These are phyloP conservation scores for Cephus cinctus DNA, from an alignment of 1,140 invertebrate species.

Conservation along the genomic window DNA sequence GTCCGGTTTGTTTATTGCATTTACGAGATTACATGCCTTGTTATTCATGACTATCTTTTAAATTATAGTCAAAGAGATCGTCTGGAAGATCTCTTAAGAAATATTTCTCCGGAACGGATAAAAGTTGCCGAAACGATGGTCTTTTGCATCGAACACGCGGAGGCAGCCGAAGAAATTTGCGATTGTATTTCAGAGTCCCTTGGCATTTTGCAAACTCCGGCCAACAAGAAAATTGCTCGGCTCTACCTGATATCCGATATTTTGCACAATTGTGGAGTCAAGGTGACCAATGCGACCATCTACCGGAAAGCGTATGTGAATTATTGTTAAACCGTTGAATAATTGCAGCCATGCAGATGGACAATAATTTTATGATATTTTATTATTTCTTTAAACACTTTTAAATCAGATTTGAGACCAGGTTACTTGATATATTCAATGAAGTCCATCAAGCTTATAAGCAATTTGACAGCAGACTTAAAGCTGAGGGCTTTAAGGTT, in stretches of 20 bases:
- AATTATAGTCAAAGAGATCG: slow-evolving; percentile 78
- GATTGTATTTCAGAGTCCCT: slow-evolving; percentile 87
- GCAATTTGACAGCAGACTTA: slow-evolving; percentile 82
- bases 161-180: slow-evolving; percentile 94
- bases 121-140: slow-evolving; percentile 95
- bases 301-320: slow-evolving; percentile 87
- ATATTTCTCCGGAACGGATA: slow-evolving; percentile 80
- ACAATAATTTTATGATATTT: background rate
- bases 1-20: too few relatives aligned
- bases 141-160: slow-evolving; percentile 98
- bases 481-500: slow-evolving; percentile 95
- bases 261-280: slow-evolving; percentile 94
- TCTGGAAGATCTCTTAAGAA: slow-evolving; percentile 87
- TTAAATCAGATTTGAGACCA: slow-evolving; percentile 77
- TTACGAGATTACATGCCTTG: too few relatives aligned
- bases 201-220: slow-evolving; percentile 74
- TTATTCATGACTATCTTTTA: background rate
- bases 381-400: background rate
- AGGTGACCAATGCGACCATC: slow-evolving; percentile 96
- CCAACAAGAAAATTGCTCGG: slow-evolving; percentile 90
- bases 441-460: slow-evolving; percentile 77
- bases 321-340: too few relatives aligned
- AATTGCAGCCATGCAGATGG: too few relatives aligned
- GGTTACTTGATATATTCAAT: slow-evolving; percentile 85
- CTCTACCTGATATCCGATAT: slow-evolving; percentile 97